Conservation (phyloP, 2,113 vertebrate species). For the Neopipo cinnamomea region DNA sequence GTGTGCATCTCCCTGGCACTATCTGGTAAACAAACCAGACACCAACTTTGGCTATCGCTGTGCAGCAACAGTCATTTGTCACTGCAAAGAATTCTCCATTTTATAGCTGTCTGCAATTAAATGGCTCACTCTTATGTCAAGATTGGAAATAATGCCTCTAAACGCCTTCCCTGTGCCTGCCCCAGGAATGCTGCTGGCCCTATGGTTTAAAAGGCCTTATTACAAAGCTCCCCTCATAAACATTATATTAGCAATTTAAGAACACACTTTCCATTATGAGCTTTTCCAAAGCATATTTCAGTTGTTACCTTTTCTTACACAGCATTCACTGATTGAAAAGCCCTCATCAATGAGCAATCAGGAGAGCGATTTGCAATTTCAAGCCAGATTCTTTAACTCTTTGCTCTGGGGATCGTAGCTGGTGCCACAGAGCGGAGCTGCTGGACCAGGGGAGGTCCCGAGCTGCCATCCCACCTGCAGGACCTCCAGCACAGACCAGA, state of each 20-base stretch:
- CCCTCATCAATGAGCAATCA: constrained; percentile 11
- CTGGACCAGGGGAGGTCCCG: neutral
- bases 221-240: neutral
- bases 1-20: neutral
- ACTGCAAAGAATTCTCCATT: neutral
- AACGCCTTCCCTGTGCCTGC: neutral
- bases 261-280: neutral
- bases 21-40: neutral
- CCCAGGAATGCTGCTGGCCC: neutral
- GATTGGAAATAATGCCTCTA: neutral
- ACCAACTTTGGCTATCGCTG: neutral
- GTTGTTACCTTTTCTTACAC: neutral
- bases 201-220: neutral
- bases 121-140: constrained; percentile 1
- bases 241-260: constrained; percentile 3
- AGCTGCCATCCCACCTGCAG: neutral
- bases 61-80: neutral
- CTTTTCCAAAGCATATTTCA: neutral
- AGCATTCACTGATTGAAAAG: neutral
- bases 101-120: constrained; percentile 28
- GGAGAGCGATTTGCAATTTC: neutral
- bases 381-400: neutral
- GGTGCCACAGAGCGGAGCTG: neutral
- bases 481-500: neutral
- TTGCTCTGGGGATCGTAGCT: neutral